phyloP scores from a whole-genome alignment of 2,797 vertebrate species.

The Phoebastria nigripes region DNA sequence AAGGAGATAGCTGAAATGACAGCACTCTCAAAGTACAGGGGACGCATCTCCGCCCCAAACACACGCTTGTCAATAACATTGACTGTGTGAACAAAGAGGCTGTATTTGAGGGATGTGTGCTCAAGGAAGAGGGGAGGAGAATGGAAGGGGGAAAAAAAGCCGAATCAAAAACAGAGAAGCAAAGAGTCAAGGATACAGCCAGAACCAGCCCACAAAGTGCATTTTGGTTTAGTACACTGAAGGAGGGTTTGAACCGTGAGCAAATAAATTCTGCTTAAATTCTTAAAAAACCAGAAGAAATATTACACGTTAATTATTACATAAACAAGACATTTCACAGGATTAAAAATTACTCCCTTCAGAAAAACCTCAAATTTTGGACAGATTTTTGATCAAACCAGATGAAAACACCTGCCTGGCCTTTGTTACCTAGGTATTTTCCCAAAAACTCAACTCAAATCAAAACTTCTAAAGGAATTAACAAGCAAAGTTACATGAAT shows the following conservation, averaged over 20 bases:
- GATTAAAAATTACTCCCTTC: background rate
- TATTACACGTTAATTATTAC: background rate
- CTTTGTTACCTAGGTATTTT: background rate
- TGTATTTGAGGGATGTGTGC: background rate
- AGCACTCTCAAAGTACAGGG: background rate
- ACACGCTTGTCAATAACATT: background rate
- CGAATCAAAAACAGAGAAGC: background rate
- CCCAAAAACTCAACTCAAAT: background rate
- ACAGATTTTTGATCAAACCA: background rate
- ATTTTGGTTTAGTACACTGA: background rate
- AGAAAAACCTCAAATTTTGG: background rate
- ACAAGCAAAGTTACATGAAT: background rate
- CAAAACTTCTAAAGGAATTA: background rate
- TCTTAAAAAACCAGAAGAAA: background rate
- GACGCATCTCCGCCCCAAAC: background rate
- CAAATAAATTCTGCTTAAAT: background rate
- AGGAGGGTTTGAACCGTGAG: background rate
- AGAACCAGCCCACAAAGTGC: background rate
- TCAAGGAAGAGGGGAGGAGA: background rate
- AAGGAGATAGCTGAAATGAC: background rate
- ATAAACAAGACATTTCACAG: background rate
- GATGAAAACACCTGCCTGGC: background rate
- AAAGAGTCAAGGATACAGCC: background rate
- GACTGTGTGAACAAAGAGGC: background rate
- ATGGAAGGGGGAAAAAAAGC: background rate